These are phyloP conservation scores for Zaprionus ghesquierei DNA, from an alignment of 1,140 invertebrate species.

Conservation along the genomic window DNA sequence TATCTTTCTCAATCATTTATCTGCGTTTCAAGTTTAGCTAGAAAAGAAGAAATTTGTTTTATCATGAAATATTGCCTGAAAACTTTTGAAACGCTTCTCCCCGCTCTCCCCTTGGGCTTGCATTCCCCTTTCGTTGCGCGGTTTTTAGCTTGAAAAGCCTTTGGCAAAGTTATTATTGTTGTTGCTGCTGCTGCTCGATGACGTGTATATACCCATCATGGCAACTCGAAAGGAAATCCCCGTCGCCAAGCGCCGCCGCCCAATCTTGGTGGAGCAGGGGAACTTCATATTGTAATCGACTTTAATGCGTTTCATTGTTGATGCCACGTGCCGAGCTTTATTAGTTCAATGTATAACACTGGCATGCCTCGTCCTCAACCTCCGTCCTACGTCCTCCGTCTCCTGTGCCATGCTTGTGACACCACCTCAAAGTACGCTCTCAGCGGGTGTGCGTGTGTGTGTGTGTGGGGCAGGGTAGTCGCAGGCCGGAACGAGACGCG, in stretches of 20 bases:
- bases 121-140: slow-evolving; percentile 14
- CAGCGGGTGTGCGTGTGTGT: slow-evolving; percentile 20
- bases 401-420: neutral
- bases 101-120: neutral
- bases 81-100: slow-evolving; percentile 3
- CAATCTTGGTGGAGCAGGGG: neutral
- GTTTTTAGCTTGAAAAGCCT: slow-evolving; percentile 50
- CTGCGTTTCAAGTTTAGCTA: neutral
- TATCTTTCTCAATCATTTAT: neutral
- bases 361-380: slow-evolving; percentile 58
- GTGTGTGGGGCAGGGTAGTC: neutral
- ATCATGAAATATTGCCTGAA: slow-evolving; percentile 23
- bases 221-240: slow-evolving; percentile 25
- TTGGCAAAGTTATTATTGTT: slow-evolving; percentile 23
- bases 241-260: neutral
- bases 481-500: slow-evolving; percentile 53
- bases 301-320: slow-evolving; percentile 83
- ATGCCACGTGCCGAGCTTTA: slow-evolving; percentile 83
- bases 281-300: slow-evolving; percentile 82
- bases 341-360: slow-evolving; percentile 82
- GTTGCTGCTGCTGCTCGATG: slow-evolving; percentile 52
- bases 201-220: slow-evolving; percentile 33
- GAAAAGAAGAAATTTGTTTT: neutral
- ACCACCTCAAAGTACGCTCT: slow-evolving; percentile 45
- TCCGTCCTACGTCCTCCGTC: slow-evolving; percentile 30